A percentile compares a stretch with the other conserved stretches of the same genome.
phyloP scores from a whole-genome alignment of 1,140 invertebrate species.

The Sarcophaga bullata region DNA sequence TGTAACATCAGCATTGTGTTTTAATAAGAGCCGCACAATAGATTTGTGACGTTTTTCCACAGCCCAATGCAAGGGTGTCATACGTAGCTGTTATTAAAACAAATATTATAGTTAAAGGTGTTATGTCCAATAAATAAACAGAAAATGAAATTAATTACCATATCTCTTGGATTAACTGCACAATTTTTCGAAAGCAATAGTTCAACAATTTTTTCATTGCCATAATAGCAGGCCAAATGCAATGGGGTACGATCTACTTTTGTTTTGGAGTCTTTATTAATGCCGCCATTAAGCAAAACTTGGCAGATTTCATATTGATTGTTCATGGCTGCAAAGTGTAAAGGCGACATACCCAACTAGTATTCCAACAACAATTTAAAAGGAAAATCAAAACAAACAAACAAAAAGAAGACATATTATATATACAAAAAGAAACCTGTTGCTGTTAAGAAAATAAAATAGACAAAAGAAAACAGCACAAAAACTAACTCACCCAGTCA shows the following conservation, averaged over 20 bases:
- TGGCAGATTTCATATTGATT: conserved; percentile 86
- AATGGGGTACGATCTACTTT: conserved; percentile 93
- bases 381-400: background rate
- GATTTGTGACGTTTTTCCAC: conserved; percentile 82
- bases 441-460: background rate
- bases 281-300: conserved; percentile 84
- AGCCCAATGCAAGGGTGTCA: conserved; percentile 96
- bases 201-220: conserved; percentile 80
- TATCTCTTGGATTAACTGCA: conserved; percentile 83
- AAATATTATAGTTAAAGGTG: conserved; percentile 3
- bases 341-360: conserved; percentile 87
- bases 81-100: conserved; percentile 75
- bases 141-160: conserved; percentile 71
- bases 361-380: conserved; percentile 37
- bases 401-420: background rate
- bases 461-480: background rate
- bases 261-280: conserved; percentile 86
- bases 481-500: conserved; percentile 78
- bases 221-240: conserved; percentile 88
- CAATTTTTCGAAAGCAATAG: conserved; percentile 81
- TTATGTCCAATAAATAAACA: background rate
- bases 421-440: conserved; percentile 27
- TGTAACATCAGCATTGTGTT: conserved; percentile 76
- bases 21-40: conserved; percentile 77
- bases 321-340: conserved; percentile 87